Conservation (phyloP, 2,113 vertebrate genomes). For the Centrocercus urophasianus region DNA sequence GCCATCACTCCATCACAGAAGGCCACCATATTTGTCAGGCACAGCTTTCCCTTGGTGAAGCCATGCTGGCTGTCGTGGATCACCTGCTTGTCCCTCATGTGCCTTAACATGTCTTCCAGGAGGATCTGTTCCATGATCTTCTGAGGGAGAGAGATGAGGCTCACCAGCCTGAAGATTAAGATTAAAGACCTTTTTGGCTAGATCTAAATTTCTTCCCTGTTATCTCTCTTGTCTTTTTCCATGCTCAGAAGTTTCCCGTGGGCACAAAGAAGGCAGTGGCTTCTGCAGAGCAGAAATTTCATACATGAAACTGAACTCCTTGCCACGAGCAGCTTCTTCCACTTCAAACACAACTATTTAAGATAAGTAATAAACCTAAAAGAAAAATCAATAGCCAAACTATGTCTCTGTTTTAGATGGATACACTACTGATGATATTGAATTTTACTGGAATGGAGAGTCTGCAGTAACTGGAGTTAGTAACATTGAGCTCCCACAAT, state of each 20-base stretch:
- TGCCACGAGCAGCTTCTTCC: background rate
- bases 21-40: too few species aligned
- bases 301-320: background rate
- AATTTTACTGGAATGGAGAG: constrained; percentile 94
- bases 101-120: too few species aligned
- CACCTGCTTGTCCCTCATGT: too few species aligned
- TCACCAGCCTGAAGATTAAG: too few species aligned
- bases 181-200: too few species aligned
- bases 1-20: too few species aligned
- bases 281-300: background rate
- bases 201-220: background rate
- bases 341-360: background rate
- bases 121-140: too few species aligned
- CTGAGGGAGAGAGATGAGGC: too few species aligned
- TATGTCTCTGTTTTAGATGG: constrained; percentile 83
- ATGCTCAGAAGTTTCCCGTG: background rate
- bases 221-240: background rate
- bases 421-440: constrained; percentile 95
- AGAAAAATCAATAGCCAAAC: background rate
- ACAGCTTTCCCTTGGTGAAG: too few species aligned
- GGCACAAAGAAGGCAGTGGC: background rate
- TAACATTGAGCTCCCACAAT: constrained; percentile 94
- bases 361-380: background rate
- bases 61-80: too few species aligned
- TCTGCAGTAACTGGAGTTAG: constrained; percentile 90